Evolutionary conservation across 2,113 vertebrate genomes (phyloP).

Genomic region (Micromys minutus): DNA sequence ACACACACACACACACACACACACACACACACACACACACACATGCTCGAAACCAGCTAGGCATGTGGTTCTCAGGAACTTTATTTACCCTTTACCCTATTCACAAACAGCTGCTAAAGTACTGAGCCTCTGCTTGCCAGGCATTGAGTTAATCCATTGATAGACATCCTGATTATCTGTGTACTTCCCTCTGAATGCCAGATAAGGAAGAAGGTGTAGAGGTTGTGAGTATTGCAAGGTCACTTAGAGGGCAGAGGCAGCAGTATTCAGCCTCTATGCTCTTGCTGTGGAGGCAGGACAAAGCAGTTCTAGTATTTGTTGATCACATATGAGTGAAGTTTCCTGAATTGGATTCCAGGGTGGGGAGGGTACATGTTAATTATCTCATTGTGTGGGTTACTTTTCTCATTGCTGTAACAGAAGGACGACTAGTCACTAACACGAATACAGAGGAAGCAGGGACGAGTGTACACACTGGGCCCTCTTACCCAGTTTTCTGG

Average conservation of each 20-base stretch:
- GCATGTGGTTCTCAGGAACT: not conserved
- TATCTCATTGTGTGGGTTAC: not conserved
- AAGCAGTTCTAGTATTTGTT: not conserved
- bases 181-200: not conserved
- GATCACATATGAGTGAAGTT: not conserved
- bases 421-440: not conserved
- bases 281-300: not conserved
- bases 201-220: not conserved
- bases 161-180: not conserved
- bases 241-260: not conserved
- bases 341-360: not conserved
- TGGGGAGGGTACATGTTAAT: not conserved
- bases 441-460: not conserved
- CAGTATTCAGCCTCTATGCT: not conserved
- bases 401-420: not conserved
- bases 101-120: not conserved
- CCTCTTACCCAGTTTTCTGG: not conserved
- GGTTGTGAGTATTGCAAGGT: not conserved
- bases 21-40: too few species aligned
- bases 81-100: not conserved
- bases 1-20: not conserved
- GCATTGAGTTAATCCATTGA: not conserved
- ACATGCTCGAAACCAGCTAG: too few species aligned
- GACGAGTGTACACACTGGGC: not conserved
- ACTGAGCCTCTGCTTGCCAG: not conserved